These are phyloP conservation scores for Drosophila tripunctata DNA, from an alignment of 2,888 invertebrate genomes.

Conservation along the genomic window DNA sequence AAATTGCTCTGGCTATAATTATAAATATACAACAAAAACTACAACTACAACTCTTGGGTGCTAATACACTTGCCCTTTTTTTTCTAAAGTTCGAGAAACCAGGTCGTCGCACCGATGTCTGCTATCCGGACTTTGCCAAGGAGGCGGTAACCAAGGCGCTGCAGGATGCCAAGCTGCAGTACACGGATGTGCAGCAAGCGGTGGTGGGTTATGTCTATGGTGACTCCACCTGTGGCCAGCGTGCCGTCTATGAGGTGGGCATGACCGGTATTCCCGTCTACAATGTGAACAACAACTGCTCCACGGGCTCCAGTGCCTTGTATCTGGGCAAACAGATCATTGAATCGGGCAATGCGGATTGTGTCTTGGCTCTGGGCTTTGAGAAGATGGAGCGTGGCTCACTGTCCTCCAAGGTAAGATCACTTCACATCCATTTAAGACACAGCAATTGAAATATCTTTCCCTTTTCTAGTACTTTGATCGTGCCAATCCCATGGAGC, in stretches of 20 bases:
- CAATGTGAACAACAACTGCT: slow-evolving; percentile 99
- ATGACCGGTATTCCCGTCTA: slow-evolving; percentile 98
- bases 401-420: slow-evolving; percentile 88
- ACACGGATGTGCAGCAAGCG: slow-evolving; percentile 93
- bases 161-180: slow-evolving; percentile 91
- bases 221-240: slow-evolving; percentile 97
- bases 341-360: slow-evolving; percentile 94
- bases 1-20: slow-evolving; percentile 20
- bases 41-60: no score
- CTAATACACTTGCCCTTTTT: slow-evolving; percentile 9
- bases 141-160: slow-evolving; percentile 96
- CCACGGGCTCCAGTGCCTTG: slow-evolving; percentile 97
- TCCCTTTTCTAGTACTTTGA: slow-evolving; percentile 89
- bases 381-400: slow-evolving; percentile 99
- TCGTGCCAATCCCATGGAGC: slow-evolving; percentile 95
- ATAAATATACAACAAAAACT: background rate
- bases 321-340: slow-evolving; percentile 95
- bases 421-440: no score
- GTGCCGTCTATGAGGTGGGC: slow-evolving; percentile 96
- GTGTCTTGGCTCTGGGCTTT: slow-evolving; percentile 97
- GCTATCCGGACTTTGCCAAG: slow-evolving; percentile 97
- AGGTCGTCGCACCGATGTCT: slow-evolving; percentile 90
- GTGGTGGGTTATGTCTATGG: slow-evolving; percentile 97
- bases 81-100: slow-evolving; percentile 94
- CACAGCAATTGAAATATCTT: no score